Evolutionary conservation across 2,797 vertebrate species (phyloP).

Genomic region (Parauchenoglanis ngamensis): DNA sequence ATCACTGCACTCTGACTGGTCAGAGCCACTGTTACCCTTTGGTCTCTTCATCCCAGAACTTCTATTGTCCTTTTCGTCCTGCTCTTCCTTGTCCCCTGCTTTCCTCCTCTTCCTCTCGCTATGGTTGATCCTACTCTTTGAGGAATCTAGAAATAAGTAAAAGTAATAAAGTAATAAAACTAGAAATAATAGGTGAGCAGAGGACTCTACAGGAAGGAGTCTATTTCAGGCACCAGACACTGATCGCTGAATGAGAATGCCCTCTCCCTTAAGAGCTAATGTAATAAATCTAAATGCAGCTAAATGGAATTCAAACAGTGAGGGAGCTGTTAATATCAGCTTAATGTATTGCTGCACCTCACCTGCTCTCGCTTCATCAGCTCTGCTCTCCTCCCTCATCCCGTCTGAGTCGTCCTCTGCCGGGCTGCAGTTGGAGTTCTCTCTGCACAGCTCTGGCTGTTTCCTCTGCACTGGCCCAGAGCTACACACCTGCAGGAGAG

Average conservation of each 20-base stretch:
- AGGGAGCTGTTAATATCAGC: slow-evolving; percentile 29
- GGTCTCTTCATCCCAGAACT: slow-evolving; percentile 79
- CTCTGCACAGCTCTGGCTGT: slow-evolving; percentile 28
- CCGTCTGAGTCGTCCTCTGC: slow-evolving; percentile 30
- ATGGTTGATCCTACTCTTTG: slow-evolving; percentile 85
- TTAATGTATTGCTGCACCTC: slow-evolving; percentile 35
- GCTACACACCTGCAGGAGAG: slow-evolving; percentile 43
- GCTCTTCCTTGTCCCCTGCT: slow-evolving; percentile 78
- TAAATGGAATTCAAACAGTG: slow-evolving; percentile 40
- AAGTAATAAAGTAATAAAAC: slow-evolving; percentile 47
- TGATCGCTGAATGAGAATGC: background rate
- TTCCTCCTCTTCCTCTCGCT: slow-evolving; percentile 88
- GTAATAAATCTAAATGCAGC: slow-evolving; percentile 57
- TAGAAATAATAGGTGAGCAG: background rate
- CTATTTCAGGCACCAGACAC: slow-evolving; percentile 3
- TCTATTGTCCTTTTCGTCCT: slow-evolving; percentile 73
- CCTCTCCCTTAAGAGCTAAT: slow-evolving; percentile 19
- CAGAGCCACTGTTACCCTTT: slow-evolving; percentile 76
- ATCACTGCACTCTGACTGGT: slow-evolving; percentile 92
- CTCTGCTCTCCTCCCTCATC: slow-evolving; percentile 33
- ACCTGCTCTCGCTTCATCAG: slow-evolving; percentile 47
- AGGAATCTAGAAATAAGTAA: slow-evolving; percentile 77
- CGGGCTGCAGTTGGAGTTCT: slow-evolving; percentile 37
- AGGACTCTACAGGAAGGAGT: background rate
- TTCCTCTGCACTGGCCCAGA: slow-evolving; percentile 34